phyloP scores from a whole-genome alignment of 2,113 vertebrate species.

The Leptobrachium leishanense region DNA sequence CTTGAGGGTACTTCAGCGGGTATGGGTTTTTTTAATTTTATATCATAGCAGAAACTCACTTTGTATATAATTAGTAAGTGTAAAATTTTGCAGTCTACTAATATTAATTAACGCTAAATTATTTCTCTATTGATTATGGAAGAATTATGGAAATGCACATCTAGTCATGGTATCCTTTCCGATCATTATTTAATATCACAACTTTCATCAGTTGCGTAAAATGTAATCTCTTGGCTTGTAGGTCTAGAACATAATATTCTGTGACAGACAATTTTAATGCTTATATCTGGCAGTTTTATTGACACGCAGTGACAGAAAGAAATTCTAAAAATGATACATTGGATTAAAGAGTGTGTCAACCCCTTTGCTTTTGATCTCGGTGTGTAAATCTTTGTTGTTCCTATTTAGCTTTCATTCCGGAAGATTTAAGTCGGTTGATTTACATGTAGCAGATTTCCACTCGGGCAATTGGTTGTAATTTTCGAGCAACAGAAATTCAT shows the following conservation, averaged over 20 bases:
- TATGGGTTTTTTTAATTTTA: too few species aligned
- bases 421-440: conserved; percentile 15
- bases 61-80: too few species aligned
- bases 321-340: conserved; percentile 48
- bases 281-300: conserved; percentile 48
- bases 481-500: background rate
- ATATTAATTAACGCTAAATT: too few species aligned
- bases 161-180: background rate
- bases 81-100: too few species aligned
- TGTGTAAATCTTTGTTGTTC: conserved; percentile 30
- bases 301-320: conserved; percentile 44
- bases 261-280: conserved; percentile 48
- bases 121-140: too few species aligned
- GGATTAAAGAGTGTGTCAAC: conserved; percentile 42
- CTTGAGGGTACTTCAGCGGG: too few species aligned
- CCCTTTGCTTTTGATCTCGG: conserved; percentile 27
- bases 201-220: conserved; percentile 25
- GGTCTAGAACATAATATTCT: conserved; percentile 44
- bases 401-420: conserved; percentile 2
- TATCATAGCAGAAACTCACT: too few species aligned
- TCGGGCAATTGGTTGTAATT: background rate
- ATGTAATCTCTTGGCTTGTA: conserved; percentile 39
- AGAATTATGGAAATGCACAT: too few species aligned
- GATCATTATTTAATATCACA: conserved; percentile 30
- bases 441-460: conserved; percentile 13